A percentile compares a stretch with the other conserved stretches of the same genome.
These are phyloP conservation scores for Drusus annulatus DNA, from an alignment of 1,140 invertebrate genomes.

Conservation along the genomic window DNA sequence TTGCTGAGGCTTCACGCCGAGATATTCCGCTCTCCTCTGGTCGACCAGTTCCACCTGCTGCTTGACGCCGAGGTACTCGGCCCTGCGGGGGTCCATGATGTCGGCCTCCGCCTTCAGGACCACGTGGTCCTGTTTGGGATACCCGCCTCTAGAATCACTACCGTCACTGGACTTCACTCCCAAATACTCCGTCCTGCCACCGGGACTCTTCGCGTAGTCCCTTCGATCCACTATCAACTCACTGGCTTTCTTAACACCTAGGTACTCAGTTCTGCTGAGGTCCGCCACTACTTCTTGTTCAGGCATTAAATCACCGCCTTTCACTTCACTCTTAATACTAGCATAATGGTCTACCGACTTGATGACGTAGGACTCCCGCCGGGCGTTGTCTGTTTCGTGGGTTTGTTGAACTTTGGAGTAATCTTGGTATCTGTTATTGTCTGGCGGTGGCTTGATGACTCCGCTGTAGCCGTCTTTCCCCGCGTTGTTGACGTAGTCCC, in stretches of 20 bases:
- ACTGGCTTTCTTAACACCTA: constrained; percentile 14
- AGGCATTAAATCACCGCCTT: neutral
- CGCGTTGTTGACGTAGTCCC: constrained; percentile 35
- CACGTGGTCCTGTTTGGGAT: neutral
- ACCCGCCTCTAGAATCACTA: neutral
- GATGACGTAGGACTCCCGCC: constrained; percentile 43
- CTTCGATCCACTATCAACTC: neutral
- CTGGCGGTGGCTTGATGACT: constrained; percentile 47
- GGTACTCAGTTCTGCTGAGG: constrained; percentile 36
- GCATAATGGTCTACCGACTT: constrained; percentile 46
- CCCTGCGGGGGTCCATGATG: constrained; percentile 28
- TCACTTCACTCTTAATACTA: neutral
- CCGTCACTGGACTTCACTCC: constrained; percentile 32
- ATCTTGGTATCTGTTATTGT: constrained; percentile 47
- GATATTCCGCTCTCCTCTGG: constrained; percentile 20
- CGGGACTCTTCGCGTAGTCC: constrained; percentile 10
- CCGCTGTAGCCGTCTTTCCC: constrained; percentile 40
- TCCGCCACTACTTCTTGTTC: constrained; percentile 13
- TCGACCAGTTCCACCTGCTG: constrained; percentile 27
- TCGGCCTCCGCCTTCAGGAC: neutral
- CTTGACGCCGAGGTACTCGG: constrained; percentile 35
- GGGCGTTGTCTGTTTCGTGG: constrained; percentile 1
- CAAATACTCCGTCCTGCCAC: constrained; percentile 33
- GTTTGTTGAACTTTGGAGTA: constrained; percentile 32
- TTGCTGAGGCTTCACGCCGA: constrained; percentile 21